Conservation (phyloP, 2,888 invertebrate species). For the Sinohyriopsis cumingii region DNA sequence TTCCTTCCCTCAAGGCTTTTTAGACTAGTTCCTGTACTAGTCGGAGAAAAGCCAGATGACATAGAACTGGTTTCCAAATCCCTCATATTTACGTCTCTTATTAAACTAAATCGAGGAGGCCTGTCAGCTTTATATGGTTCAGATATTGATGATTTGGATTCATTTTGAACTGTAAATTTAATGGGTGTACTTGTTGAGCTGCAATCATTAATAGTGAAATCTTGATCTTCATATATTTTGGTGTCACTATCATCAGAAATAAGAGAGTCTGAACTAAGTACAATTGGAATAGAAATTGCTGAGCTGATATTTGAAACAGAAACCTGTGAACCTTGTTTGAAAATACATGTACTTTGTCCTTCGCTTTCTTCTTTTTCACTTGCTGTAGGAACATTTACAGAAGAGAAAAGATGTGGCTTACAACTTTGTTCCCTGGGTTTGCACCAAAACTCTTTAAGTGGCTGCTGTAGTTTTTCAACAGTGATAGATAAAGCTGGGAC, state of each 20-base stretch:
- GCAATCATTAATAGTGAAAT: constrained; percentile 28
- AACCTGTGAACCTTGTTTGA: too few species aligned
- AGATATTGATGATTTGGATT: constrained; percentile 12
- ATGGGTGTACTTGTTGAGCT: constrained; percentile 36
- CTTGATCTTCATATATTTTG: constrained; percentile 16
- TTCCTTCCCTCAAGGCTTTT: constrained; percentile 41
- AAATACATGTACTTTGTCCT: too few species aligned
- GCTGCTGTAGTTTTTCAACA: too few species aligned
- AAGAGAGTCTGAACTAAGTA: background rate
- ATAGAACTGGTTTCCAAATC: constrained; percentile 47
- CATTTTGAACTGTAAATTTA: constrained; percentile 31
- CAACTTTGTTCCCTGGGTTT: too few species aligned
- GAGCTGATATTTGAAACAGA: too few species aligned
- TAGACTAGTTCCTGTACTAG: constrained; percentile 46
- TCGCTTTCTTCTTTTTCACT: too few species aligned
- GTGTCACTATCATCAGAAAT: background rate
- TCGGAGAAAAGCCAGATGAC: constrained; percentile 57
- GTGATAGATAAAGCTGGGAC: too few species aligned
- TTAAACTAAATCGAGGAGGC: constrained; percentile 36
- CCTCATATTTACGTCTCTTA: constrained; percentile 38
- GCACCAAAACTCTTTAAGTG: too few species aligned
- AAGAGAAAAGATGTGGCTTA: too few species aligned
- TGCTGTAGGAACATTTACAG: too few species aligned
- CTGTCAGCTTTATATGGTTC: constrained; percentile 15
- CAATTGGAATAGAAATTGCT: background rate